These are phyloP conservation scores for Andricus quercusramuli DNA, from an alignment of 2,888 invertebrate species.

Conservation along the genomic window DNA sequence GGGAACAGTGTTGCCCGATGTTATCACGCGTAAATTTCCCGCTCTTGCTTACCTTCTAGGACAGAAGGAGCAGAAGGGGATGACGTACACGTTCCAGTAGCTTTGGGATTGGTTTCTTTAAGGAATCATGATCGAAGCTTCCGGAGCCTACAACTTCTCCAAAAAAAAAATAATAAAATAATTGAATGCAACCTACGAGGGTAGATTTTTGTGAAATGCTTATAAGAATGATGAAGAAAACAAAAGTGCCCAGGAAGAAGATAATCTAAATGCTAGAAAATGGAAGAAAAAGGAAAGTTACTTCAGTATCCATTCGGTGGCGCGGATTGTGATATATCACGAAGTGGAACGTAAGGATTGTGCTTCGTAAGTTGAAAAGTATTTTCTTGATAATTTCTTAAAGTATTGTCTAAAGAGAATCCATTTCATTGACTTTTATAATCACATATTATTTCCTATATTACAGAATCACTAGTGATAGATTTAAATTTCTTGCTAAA, in stretches of 20 bases:
- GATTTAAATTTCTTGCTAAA: slow-evolving; percentile 26
- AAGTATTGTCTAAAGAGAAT: neutral
- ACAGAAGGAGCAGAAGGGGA: too few species aligned
- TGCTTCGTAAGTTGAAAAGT: too few species aligned
- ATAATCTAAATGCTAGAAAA: slow-evolving; percentile 3
- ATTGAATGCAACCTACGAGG: slow-evolving; percentile 18
- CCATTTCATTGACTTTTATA: neutral
- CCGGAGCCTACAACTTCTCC: too few species aligned
- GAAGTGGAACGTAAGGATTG: slow-evolving; percentile 7
- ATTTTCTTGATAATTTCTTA: too few species aligned
- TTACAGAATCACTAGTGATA: slow-evolving; percentile 15
- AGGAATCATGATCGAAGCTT: too few species aligned
- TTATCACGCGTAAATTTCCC: too few species aligned
- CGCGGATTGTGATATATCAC: slow-evolving; percentile 15
- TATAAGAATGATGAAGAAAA: slow-evolving; percentile 14
- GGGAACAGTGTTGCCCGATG: too few species aligned
- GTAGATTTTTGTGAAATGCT: slow-evolving; percentile 19
- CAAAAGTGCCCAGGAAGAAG: neutral
- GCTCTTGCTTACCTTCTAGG: too few species aligned
- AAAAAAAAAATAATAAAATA: too few species aligned
- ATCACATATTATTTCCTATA: slow-evolving; percentile 3
- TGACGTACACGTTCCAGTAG: too few species aligned
- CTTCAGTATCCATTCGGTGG: slow-evolving; percentile 20
- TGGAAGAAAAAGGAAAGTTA: neutral
- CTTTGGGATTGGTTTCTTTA: too few species aligned